Evolutionary conservation across 2,113 vertebrate species (phyloP), one percentile per base, ranked within the genome.

Genomic region (Ageneiosus marmoratus): DNA sequence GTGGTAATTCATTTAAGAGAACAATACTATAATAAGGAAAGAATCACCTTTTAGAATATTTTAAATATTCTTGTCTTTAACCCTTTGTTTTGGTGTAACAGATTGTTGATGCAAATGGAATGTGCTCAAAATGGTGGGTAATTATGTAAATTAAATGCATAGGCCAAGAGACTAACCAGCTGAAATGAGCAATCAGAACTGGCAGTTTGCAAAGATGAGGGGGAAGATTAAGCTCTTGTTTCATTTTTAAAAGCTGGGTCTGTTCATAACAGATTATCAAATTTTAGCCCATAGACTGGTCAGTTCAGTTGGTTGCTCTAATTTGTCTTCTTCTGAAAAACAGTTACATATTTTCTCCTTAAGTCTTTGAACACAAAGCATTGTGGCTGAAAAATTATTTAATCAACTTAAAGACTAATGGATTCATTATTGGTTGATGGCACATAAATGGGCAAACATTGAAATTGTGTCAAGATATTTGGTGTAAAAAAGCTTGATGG

Each of bases 91-190:
- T n/a, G 22, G 22, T 20, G 22, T 73, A 73, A 73, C 46, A n/a
- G 53, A 37, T 69, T 83, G 46, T 24, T 74, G 77, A 83, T 56
- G 78, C 50, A 83, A 74, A 76, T 41, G 29, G 22, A 73, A 48
- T 85, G 48, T 76, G 75, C 75, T 87, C n/a, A 63, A 20, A 80
- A 83, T 87, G 18, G 41, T 56, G 50, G 81, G 44, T 77, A 53
- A 83, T 87, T 80, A 85, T 79, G 51, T 32, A 76, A 63, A 87
- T 80, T 72, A 69, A 85, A 80, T 44, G 5, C 46, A 72, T 29
- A 48, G 34, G 27, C 70, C 62, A 29, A 79, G 1, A 80, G 77
- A 81, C 83, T 87, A 74, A 80, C 70, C 24, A 81, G 41, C 74
- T 79, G 72, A 85, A 82, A 87, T 77, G n/a, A 85, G n/a, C 53